phyloP scores from a whole-genome alignment of 2,888 invertebrate genomes.

The Rhogogaster chlorosoma region DNA sequence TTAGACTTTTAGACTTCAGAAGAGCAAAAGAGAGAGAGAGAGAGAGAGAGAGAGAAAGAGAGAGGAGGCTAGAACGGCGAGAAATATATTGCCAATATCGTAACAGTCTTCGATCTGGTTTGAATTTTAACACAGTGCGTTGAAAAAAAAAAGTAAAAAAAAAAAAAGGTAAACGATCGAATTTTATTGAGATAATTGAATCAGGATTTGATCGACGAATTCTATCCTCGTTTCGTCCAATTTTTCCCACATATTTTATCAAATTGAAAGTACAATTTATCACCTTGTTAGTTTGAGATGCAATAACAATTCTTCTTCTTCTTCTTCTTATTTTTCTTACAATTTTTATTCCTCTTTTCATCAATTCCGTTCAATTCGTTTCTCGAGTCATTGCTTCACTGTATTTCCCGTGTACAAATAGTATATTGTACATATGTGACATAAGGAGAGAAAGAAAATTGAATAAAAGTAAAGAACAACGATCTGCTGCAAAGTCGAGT shows the following conservation, averaged over 20 bases:
- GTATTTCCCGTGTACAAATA: neutral
- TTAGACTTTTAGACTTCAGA: neutral
- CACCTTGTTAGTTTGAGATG: neutral
- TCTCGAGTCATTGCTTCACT: neutral
- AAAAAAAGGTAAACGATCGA: too few species aligned
- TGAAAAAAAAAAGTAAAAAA: too few species aligned
- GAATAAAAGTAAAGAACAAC: neutral
- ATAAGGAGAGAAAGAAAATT: neutral
- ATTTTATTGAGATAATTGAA: neutral
- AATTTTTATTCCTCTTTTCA: neutral
- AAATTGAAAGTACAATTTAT: neutral
- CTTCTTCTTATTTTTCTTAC: neutral
- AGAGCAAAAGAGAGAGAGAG: neutral
- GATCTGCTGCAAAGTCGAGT: neutral
- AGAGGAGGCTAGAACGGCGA: neutral
- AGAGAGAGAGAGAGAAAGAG: neutral
- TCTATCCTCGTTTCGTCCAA: neutral
- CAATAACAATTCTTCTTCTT: neutral
- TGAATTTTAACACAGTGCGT: neutral
- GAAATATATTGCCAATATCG: constrained; percentile 1
- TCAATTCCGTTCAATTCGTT: constrained; percentile 2
- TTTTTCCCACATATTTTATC: neutral
- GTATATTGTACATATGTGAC: neutral
- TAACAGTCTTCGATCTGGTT: neutral
- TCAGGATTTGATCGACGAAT: neutral